Base-by-base conservation (phyloP, 1,140 invertebrate genomes). In the Adoxophyes honmai region DNA sequence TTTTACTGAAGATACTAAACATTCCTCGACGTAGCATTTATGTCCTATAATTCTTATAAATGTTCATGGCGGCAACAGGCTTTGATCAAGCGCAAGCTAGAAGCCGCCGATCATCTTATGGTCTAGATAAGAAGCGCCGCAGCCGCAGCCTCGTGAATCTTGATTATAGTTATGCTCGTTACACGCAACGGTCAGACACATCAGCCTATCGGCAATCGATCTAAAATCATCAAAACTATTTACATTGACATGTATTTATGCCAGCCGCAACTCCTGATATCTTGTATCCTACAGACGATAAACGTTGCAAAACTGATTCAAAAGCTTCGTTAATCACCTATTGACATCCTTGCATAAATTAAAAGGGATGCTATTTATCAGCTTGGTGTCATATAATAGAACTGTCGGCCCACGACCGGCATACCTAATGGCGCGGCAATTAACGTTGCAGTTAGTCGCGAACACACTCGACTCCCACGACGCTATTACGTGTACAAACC, bases 341-440 rank as follows among this genome's bases (percentile, higher is more conserved):
- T 44, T 11, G 15, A 44, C 42, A 48, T 48, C 42, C 42, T 48
- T 48, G 42, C 42, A 48, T 48, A 48, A 48, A 21, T 48, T 48
- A 13, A 38, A 38, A 48, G 42, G 42, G 42, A 48, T 48, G 42
- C 10, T 28, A 28, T 48, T 48, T 48, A 48, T 28, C 7, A 48
- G 21, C 28, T 48, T n/a, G 18, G 21, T 48, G 11, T 5, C 13
- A 48, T 21, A 48, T 48, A 28, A 48, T 48, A 28, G 21, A 11
- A 48, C 0, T 28, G n/a, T 48, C 42, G 15, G n/a, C 42, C 42
- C 42, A 48, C 42, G 42, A 48, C 1, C 11, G 42, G 10, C 9
- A 21, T 48, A n/a, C n/a, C n/a, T n/a, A 48, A 48, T 48, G 11
- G 42, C 15, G 18, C 42, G 18, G 42, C 28, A 48, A 48, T 48